Conservation (phyloP, 2,797 vertebrate genomes). For the Thunnus albacares region DNA sequence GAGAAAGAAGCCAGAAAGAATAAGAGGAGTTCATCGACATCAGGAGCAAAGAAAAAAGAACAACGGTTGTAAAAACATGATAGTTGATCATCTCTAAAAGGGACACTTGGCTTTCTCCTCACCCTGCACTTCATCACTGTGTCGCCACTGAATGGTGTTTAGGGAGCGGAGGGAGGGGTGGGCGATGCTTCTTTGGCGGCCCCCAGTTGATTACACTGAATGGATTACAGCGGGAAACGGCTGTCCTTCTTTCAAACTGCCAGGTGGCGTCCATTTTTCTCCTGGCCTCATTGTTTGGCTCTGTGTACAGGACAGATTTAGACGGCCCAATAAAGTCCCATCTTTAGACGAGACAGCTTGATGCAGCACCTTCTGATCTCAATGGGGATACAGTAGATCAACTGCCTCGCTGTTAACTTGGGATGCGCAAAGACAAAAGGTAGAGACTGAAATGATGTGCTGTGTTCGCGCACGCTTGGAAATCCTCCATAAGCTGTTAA, state of each 20-base stretch:
- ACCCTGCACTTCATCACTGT: conserved; percentile 77
- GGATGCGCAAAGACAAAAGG: conserved; percentile 65
- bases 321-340: conserved; percentile 80
- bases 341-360: conserved; percentile 79
- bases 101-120: conserved; percentile 76
- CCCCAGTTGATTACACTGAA: conserved; percentile 84
- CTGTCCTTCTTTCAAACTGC: conserved; percentile 84
- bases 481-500: conserved; percentile 66
- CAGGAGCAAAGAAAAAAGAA: conserved; percentile 53
- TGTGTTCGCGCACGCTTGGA: conserved; percentile 15
- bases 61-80: conserved; percentile 70
- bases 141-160: conserved; percentile 70
- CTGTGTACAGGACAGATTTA: conserved; percentile 78
- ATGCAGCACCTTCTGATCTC: conserved; percentile 76
- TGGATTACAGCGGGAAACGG: conserved; percentile 84
- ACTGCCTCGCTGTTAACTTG: conserved; percentile 27
- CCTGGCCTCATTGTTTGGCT: conserved; percentile 76
- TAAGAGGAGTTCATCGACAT: conserved; percentile 67
- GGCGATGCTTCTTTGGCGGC: conserved; percentile 62
- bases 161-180: conserved; percentile 59
- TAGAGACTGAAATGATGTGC: conserved; percentile 35
- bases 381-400: conserved; percentile 66
- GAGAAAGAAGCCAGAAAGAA: conserved; percentile 23
- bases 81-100: conserved; percentile 80
- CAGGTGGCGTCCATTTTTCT: conserved; percentile 85